Evolutionary conservation across 2,797 vertebrate species (phyloP).

Genomic region (Sylvia borin): DNA sequence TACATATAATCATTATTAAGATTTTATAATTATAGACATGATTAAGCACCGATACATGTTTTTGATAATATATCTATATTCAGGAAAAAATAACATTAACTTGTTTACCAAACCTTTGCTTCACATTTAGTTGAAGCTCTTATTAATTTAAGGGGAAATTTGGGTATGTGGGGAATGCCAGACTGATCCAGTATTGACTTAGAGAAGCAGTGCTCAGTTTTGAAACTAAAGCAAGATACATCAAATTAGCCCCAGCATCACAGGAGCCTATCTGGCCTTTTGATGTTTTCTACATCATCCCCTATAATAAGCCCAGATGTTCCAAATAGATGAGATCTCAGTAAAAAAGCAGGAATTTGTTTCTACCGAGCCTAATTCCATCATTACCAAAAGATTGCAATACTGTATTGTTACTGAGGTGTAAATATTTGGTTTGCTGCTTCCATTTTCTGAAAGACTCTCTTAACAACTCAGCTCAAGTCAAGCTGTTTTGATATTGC

Average conservation of each 20-base stretch:
- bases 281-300: constrained; percentile 19
- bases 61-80: not conserved
- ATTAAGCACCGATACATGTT: constrained; percentile 2
- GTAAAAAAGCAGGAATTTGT: not conserved
- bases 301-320: constrained; percentile 26
- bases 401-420: not conserved
- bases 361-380: constrained; percentile 18
- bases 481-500: constrained; percentile 24
- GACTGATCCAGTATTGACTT: not conserved
- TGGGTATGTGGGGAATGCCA: not conserved
- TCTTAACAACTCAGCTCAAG: not conserved
- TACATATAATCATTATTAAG: constrained; percentile 35
- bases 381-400: not conserved
- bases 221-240: constrained; percentile 2
- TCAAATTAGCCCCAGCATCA: constrained; percentile 35
- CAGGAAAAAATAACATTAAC: not conserved
- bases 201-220: constrained; percentile 17
- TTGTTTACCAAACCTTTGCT: constrained; percentile 25
- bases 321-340: not conserved
- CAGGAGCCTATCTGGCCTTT: constrained; percentile 1
- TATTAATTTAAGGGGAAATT: not conserved
- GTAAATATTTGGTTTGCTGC: constrained; percentile 45
- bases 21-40: constrained; percentile 52
- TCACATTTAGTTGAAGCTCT: not conserved
- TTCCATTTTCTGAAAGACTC: constrained; percentile 37